Base-by-base conservation (phyloP, 2,113 vertebrate genomes). In the Steatornis caripensis region DNA sequence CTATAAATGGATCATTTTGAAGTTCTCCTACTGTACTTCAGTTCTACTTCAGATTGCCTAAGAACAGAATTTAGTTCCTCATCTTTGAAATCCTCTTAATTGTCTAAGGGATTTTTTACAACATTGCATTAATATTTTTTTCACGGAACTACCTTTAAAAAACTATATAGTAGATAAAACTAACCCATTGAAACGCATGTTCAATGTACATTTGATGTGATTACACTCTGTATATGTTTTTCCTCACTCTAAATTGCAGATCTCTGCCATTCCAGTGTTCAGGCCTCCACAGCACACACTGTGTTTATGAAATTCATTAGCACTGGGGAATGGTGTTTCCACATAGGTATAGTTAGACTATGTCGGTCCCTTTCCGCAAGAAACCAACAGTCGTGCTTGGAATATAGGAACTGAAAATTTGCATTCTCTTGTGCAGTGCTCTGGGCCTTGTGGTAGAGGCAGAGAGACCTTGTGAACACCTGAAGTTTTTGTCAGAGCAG, bases 181-280 rank as follows among this genome's bases (percentile, higher is more conserved):
- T 76, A 71, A 71, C 81, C 79, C 49, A 94, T 78, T 89, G 93
- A 97, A 96, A 96, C 76, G 71, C 43, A 66, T 90, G 76, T 71
- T 93, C 41, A 23, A 9, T 23, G 61, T 23, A 61, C 61, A 76
- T 94, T 96, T 90, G 96, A 86, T 49, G 93, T 96, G 94, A 97
- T 97, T 97, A 90, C 95, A 83, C 77, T 96, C 87, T 95, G 58
- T 77, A 5, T 88, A 10, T 64, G 17, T 72, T 95, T 87, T 68
- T 62, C 66, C 85, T 87, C 88, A 65, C 87, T 75, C 70, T 66
- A 74, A 90, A 75, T 48, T 81, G 75, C 71, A 87, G 45, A 77
- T 74, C 34, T 83, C 61, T 70, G 62, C 49, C 80, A 17, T 66
- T 74, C 22, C 66, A 92, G 51, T 6, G 0, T 53, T 75, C 61